Percentiles rank a stretch among this genome's conserved stretches.
These are phyloP conservation scores for Anisognathus igniventris DNA, from an alignment of 2,797 vertebrate genomes.

Conservation along the genomic window DNA sequence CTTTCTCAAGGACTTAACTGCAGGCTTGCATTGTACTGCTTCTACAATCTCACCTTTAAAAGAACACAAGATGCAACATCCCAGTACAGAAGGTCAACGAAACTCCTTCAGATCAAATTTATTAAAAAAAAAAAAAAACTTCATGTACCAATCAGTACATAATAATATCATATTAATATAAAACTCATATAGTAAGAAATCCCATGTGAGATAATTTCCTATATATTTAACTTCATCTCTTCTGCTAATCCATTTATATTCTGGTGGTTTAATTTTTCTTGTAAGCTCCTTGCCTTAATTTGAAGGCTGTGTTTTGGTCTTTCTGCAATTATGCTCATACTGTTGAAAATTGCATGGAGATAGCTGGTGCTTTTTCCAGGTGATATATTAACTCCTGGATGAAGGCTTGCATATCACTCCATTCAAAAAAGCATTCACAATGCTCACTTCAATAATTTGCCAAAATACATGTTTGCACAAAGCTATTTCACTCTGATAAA, in stretches of 20 bases:
- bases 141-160: not conserved
- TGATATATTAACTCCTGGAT: conserved; percentile 44
- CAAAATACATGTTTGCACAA: conserved; percentile 53
- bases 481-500: conserved; percentile 49
- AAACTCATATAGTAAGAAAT: not conserved
- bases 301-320: conserved; percentile 65
- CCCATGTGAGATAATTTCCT: not conserved
- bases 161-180: not conserved
- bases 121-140: too few relatives aligned
- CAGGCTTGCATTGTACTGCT: not conserved
- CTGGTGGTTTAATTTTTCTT: conserved; percentile 45
- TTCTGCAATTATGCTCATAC: conserved; percentile 52
- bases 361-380: conserved; percentile 40
- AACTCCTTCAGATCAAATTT: not conserved
- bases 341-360: conserved; percentile 9
- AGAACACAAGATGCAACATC: not conserved
- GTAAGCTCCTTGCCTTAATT: conserved; percentile 56
- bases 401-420: conserved; percentile 41
- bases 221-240: conserved; percentile 2
- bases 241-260: conserved; percentile 50
- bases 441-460: conserved; percentile 43
- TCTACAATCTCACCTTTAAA: not conserved
- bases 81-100: not conserved
- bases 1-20: not conserved
- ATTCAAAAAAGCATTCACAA: conserved; percentile 62